Evolutionary conservation across 2,113 vertebrate genomes (phyloP), one percentile per base, ranked within the genome.

Genomic region (Ariopsis seemanni): DNA sequence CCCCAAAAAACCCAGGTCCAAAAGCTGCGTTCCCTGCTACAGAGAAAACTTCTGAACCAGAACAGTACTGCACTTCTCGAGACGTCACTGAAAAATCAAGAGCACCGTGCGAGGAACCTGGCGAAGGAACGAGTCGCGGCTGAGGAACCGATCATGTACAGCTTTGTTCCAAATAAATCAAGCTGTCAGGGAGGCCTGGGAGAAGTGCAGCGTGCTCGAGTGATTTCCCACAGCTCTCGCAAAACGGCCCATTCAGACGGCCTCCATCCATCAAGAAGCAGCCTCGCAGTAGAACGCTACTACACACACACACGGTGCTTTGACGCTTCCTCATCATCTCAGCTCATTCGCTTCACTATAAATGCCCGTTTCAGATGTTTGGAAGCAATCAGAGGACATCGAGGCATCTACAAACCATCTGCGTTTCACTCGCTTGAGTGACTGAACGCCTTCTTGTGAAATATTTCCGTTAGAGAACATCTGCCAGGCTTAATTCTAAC

Each of bases 101-200:
- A 34, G 53, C 77, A 67, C 18, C 53, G 74, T 72, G 48, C 9
- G 74, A 84, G 87, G 57, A 84, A 62, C 84, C 79, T 52, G 12
- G 58, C 27, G 22, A 74, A 22, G 78, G 18, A 83, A 83, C 27
- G 50, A 78, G 52, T 27, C 30, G 18, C 50, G 82, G 67, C 15
- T 77, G 30, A 65, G 48, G 86, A 88, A 79, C 84, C 84, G 88
- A 89, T 90, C 85, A 42, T 53, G 77, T 5, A 10, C 78, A 52
- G 50, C 27, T 89, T 88, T 82, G 88, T n/a, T 84, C 52, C 34
- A 83, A 88, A 93, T 92, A 92, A 92, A 93, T 93, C 93, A 92
- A 85, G 42, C 69, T 63, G 89, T 87, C 88, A 78, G 62, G 80
- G 69, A 10, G 30, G 80, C 86, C 53, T 27, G 85, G 25, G 86